Evolutionary conservation across 1,140 invertebrate species (phyloP).

Genomic region (Chelonus insularis): DNA sequence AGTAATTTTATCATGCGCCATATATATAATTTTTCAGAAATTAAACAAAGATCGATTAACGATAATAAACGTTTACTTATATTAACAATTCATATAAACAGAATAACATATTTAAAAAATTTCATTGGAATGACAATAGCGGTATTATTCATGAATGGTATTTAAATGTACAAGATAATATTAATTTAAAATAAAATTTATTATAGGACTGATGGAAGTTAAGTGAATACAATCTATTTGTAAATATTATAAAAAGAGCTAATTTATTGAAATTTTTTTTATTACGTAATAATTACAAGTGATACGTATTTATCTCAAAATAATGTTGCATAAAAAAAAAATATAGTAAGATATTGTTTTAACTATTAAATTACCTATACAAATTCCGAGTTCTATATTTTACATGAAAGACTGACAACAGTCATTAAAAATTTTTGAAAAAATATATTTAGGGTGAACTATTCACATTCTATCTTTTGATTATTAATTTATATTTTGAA

Average conservation of each 20-base stretch:
- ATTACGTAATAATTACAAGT: conserved; percentile 4
- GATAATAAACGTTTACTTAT: conserved; percentile 8
- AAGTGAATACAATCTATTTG: background rate
- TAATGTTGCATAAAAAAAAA: conserved; percentile 2
- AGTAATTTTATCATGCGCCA: too few species aligned
- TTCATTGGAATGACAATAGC: conserved; percentile 1
- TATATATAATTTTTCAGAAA: too few species aligned
- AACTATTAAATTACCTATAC: background rate
- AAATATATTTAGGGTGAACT: too few species aligned
- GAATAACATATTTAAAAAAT: background rate
- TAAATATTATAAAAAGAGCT: conserved; percentile 11
- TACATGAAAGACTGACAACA: background rate
- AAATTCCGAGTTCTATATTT: conserved; percentile 8
- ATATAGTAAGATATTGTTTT: background rate
- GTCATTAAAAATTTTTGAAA: background rate
- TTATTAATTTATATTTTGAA: too few species aligned
- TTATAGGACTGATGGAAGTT: background rate
- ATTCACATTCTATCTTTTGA: too few species aligned
- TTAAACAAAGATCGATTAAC: too few species aligned
- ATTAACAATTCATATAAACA: background rate
- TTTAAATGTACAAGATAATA: background rate
- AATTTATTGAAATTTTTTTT: conserved; percentile 23
- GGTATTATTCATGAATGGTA: background rate
- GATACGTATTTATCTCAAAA: conserved; percentile 1
- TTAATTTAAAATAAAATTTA: background rate